phyloP scores from a whole-genome alignment of 2,888 invertebrate genomes.

The Caenorhabditis imperialis region DNA sequence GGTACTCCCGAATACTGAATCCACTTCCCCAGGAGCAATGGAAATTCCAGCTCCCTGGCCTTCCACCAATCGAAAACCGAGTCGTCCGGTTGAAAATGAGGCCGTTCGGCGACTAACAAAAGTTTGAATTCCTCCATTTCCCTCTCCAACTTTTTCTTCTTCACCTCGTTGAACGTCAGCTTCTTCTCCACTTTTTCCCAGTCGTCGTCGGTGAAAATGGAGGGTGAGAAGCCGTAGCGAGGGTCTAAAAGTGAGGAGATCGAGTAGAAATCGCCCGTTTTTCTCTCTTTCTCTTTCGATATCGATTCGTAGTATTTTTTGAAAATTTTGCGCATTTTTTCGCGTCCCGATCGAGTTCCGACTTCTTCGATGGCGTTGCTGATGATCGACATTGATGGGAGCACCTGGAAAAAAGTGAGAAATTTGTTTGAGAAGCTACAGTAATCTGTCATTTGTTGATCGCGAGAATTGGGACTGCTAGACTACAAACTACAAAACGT shows the following conservation, averaged over 20 bases:
- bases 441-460: too few species aligned
- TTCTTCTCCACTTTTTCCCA: conserved; percentile 16
- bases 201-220: conserved; percentile 18
- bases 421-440: too few species aligned
- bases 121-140: neutral
- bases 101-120: neutral
- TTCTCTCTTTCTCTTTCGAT: conserved; percentile 11
- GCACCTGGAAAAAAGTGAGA: neutral
- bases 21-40: conserved; percentile 15
- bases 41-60: neutral
- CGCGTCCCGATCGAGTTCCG: conserved; percentile 6
- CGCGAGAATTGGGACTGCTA: too few species aligned
- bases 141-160: neutral
- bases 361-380: conserved; percentile 15
- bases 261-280: conserved; percentile 23
- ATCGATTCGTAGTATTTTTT: conserved; percentile 11
- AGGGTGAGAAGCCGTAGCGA: conserved; percentile 16
- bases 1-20: conserved; percentile 27
- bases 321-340: conserved; percentile 9
- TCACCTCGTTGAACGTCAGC: neutral
- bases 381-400: conserved; percentile 23
- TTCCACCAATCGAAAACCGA: conserved; percentile 21
- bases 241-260: conserved; percentile 27
- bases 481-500: too few species aligned
- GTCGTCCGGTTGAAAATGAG: conserved; percentile 3